Base-by-base conservation (phyloP, 2,888 invertebrate species). In the Thymelicus sylvestris region DNA sequence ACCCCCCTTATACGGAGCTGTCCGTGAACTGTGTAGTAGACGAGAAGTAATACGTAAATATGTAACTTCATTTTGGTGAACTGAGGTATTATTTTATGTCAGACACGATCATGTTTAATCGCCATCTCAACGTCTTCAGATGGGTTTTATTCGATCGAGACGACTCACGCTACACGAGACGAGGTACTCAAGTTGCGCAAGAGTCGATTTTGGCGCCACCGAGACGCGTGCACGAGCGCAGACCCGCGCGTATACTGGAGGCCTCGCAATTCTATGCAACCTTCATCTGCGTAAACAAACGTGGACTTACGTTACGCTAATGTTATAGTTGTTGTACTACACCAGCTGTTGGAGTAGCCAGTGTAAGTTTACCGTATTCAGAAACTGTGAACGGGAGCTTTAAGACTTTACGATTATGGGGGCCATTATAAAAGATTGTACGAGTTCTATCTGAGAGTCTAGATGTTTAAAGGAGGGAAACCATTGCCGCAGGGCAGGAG, bases 191-290 rank as follows among this genome's bases (percentile, higher is more conserved):
- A 78, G 88, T 93, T 93, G 89, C 90, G 90, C 86, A 93, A 92
- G 84, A 79, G 81, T 78, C 78, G 81, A 81, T 79, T 80, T 83
- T 88, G 92, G 92, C 92, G 93, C 92, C 93, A 87, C 82, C 83
- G 90, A 93, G 93, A 93, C 93, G 93, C 92, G 90, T 92, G 91
- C 87, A 92, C 92, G 81, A 84, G 90, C 89, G 89, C 91, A 92
- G 90, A 86, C 91, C 89, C 91, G 80, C 90, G 89, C 90, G 87
- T 87, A 86, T 87, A 93, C 93, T 93, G 93, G 86, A 85, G 85
- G 88, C 91, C 89, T 92, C 92, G 92, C 93, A 91, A 92, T 92
- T 92, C 88, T 82, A 89, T 92, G 89, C 90, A 93, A 91, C 93
- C 93, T 93, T 90, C 90, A 85, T 85, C 86, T 89, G 90, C 87